Base-by-base conservation (phyloP, 2,797 vertebrate genomes). In the Ciconia nigra region DNA sequence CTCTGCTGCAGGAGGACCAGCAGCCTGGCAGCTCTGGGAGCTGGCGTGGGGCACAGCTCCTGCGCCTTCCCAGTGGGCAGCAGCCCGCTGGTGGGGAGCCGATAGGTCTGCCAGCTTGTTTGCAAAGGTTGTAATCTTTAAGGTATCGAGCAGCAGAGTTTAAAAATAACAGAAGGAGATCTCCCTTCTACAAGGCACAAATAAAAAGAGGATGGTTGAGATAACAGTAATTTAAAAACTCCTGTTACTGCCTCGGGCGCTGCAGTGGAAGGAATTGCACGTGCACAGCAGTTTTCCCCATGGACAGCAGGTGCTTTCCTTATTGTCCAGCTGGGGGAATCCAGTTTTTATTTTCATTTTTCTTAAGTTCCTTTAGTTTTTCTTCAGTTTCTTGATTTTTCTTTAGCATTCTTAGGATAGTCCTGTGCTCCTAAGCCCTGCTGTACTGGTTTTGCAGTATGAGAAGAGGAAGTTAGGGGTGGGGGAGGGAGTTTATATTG, bases 191-290 rank as follows among this genome's bases (percentile, higher is more conserved):
- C 69, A 18, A 67, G 82, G 78, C 71, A 44, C 67, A 72, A 57
- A 86, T 51, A 7, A 65, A 58, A 69, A 71, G 72, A 11, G 44
- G 83, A 59, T 69, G 80, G 54, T 47, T 88, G 87, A 93, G 85
- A 31, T 86, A 94, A 20, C 90, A 84, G 69, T 95, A 90, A 91
- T 94, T 94, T 83, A 66, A 90, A 58, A 84, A 5, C 73, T 78
- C 58, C 26, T 52, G 73, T 79, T 57, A 1, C 10, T 59, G 90
- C 92, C 90, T 83, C 6, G 2, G 91, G 94, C 11, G 0, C 84
- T 55, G 89, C 63, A 19, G 87, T n/a, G 91, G 71, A 59, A 51
- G 82, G 71, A 66, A 5, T 22, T 62, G 67, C 78, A 70, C 6
- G 26, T 33, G 63, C 49, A 4, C 44, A 41, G 52, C 61, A 33